Evolutionary conservation across 2,797 vertebrate species (phyloP).

Genomic region (Anableps anableps): DNA sequence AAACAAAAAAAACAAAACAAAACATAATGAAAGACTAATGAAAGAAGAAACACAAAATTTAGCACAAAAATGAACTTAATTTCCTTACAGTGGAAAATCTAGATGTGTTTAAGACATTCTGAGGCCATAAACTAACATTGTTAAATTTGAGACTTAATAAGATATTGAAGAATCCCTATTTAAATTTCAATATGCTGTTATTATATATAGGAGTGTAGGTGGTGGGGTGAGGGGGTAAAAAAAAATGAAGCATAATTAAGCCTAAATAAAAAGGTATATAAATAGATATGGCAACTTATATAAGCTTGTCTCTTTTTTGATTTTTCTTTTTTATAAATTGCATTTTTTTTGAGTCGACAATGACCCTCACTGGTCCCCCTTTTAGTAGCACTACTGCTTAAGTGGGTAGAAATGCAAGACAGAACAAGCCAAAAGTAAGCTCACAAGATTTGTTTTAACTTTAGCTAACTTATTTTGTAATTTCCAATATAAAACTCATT

Average conservation of each 20-base stretch:
- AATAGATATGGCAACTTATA: background rate
- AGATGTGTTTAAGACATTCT: background rate
- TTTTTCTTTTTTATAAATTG: background rate
- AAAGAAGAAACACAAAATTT: background rate
- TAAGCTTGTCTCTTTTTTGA: background rate
- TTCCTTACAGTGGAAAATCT: background rate
- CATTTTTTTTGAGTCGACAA: too few relatives aligned
- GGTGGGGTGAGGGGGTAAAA: background rate
- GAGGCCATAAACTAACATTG: background rate
- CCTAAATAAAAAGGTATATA: background rate
- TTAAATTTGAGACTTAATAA: background rate
- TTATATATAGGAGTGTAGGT: background rate
- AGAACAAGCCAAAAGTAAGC: background rate
- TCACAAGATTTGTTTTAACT: background rate
- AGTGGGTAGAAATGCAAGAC: background rate
- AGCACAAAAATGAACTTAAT: background rate
- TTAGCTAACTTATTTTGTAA: background rate
- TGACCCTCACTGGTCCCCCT: background rate
- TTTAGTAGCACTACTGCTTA: background rate
- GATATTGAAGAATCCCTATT: background rate
- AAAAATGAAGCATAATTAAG: background rate
- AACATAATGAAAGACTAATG: background rate
- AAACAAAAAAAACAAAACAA: too few relatives aligned
- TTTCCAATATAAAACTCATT: background rate
- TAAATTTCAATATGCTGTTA: background rate